Evolutionary conservation across 2,113 vertebrate genomes (phyloP), one percentile per base, ranked within the genome.

Genomic region (Taurulus bubalis): DNA sequence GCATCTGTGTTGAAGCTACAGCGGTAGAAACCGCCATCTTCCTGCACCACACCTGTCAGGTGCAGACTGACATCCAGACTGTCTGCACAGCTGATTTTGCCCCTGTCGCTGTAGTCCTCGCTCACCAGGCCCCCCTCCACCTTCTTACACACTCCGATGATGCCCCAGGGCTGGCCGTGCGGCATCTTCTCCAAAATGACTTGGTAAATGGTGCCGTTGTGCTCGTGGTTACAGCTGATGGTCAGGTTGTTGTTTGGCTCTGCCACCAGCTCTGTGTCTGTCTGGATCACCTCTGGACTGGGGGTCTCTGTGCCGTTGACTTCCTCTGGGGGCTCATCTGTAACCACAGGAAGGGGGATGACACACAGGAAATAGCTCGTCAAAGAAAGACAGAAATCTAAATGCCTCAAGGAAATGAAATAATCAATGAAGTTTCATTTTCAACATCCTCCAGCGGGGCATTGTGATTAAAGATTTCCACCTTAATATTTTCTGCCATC

Each of bases 1-100:
- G 86, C 58, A 1, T 82, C 85, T 0, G 85, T 63, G 6, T 51
- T 89, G 63, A 95, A 95, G 20, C 49, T 75, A 20, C 87, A 95
- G 77, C 85, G 79, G 69, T 96, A 97, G 0, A 92, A 84, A 1
- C 94, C 96, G 0, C 86, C 86, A 10, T 97, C 96, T 2, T 92
- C 87, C 30, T 30, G 30, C 1, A 14, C 63, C 49, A 95, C 60
- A 0, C 90, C 71, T 1, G 81, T 79, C 74, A 97, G 90, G 1
- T 84, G 15, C 47, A 95, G 72, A 10, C 42, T 90, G 78, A 74
- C 20, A 18, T 91, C 85, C 88, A 87, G 74, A 56, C 53, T 75
- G 34, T 83, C 79, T 7, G 74, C 81, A 7, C 96, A 97, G 90
- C 71, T 78, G 15, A 92, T 77, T 32, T 24, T 15, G 0, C 83